Evolutionary conservation across 2,888 invertebrate species (phyloP).

Genomic region (Dicyrtomina minuta): DNA sequence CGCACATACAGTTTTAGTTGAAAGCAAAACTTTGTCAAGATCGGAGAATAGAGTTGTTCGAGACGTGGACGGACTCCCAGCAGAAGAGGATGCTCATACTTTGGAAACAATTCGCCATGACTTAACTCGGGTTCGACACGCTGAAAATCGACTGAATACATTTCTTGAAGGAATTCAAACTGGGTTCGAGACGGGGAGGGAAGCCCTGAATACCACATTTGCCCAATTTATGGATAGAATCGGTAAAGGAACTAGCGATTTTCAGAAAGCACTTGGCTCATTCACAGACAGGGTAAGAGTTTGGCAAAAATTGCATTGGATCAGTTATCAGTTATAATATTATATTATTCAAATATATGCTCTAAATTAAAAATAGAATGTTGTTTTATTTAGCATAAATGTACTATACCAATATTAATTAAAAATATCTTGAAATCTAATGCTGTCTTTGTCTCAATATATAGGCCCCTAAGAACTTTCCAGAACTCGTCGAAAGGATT

Average conservation of each 20-base stretch:
- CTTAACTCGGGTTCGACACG: neutral
- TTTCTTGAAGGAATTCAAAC: neutral
- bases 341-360: too few species aligned
- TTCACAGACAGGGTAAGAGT: neutral
- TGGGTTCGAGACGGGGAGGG: neutral
- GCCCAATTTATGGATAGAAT: neutral
- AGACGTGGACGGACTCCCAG: neutral
- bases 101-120: neutral
- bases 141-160: neutral
- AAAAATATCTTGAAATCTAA: too few species aligned
- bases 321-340: too few species aligned
- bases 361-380: too few species aligned
- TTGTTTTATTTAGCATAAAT: too few species aligned
- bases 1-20: too few species aligned
- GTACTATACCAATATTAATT: too few species aligned
- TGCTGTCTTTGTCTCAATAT: too few species aligned
- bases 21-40: too few species aligned
- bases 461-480: neutral
- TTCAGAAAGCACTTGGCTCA: neutral
- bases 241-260: neutral
- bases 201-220: neutral
- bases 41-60: neutral
- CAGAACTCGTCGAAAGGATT: neutral
- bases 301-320: too few species aligned
- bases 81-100: neutral